Percentiles rank a stretch among this genome's conserved stretches.
phyloP scores from a whole-genome alignment of 2,113 vertebrate species.

The Perca flavescens region DNA sequence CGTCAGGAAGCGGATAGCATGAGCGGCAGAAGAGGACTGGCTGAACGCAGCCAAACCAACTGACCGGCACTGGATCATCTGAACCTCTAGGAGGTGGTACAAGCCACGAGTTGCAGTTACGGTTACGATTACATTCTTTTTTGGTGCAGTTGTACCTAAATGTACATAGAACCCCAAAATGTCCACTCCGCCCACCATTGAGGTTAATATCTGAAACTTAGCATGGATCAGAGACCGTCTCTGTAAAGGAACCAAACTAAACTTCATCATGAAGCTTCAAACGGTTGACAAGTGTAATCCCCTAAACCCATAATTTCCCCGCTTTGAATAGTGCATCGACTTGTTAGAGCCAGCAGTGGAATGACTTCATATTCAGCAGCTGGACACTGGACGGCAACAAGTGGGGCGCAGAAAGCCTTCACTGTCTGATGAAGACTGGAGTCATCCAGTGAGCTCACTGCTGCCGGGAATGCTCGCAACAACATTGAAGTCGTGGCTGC shows the following conservation, averaged over 20 bases:
- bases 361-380: conserved; percentile 54
- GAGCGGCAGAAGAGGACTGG: background rate
- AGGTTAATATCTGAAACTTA: no score
- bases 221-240: no score
- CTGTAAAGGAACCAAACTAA: background rate
- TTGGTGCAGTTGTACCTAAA: background rate
- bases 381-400: background rate
- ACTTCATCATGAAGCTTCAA: background rate
- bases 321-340: background rate
- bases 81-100: background rate
- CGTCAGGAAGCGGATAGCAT: background rate
- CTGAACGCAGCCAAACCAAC: background rate
- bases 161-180: background rate
- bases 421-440: conserved; percentile 50
- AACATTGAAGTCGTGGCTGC: conserved; percentile 7
- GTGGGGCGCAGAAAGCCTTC: conserved; percentile 37
- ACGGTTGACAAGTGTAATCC: background rate
- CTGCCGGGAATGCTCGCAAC: background rate
- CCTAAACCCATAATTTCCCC: background rate
- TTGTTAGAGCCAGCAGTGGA: background rate
- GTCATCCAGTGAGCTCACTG: conserved; percentile 59
- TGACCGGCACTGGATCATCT: background rate
- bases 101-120: background rate
- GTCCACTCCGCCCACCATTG: no score
- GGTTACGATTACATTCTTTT: background rate